Evolutionary conservation across 2,797 vertebrate genomes (phyloP).

Genomic region (Sebastes minor): DNA sequence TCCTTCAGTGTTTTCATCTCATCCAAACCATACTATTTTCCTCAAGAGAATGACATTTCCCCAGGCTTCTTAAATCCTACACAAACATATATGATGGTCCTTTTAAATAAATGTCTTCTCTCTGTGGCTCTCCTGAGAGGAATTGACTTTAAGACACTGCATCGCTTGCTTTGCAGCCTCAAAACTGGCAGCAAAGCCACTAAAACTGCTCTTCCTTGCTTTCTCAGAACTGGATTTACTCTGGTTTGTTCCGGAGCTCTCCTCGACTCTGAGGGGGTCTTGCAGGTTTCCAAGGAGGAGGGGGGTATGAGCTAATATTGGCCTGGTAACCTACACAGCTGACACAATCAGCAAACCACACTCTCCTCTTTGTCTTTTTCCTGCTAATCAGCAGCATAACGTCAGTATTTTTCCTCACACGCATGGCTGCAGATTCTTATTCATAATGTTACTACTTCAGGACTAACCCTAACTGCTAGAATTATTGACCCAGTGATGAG

Average conservation of each 20-base stretch:
- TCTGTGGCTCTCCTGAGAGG: background rate
- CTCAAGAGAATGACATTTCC: background rate
- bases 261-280: background rate
- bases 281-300: background rate
- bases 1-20: background rate
- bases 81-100: background rate
- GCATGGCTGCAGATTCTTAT: background rate
- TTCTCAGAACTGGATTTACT: conserved; percentile 14
- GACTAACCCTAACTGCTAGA: too few species aligned
- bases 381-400: background rate
- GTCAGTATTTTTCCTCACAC: background rate
- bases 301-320: background rate
- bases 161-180: background rate
- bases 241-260: conserved; percentile 9
- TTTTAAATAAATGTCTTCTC: background rate
- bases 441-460: background rate
- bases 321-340: conserved; percentile 8
- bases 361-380: background rate
- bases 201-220: background rate
- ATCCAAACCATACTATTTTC: background rate
- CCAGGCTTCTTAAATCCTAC: background rate
- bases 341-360: conserved; percentile 2
- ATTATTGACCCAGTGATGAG: too few species aligned
- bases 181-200: conserved; percentile 11
- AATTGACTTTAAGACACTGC: background rate